A percentile compares a stretch with the other conserved stretches of the same genome.
These are phyloP conservation scores for Abrostola tripartita DNA, from an alignment of 2,888 invertebrate genomes.

Conservation along the genomic window DNA sequence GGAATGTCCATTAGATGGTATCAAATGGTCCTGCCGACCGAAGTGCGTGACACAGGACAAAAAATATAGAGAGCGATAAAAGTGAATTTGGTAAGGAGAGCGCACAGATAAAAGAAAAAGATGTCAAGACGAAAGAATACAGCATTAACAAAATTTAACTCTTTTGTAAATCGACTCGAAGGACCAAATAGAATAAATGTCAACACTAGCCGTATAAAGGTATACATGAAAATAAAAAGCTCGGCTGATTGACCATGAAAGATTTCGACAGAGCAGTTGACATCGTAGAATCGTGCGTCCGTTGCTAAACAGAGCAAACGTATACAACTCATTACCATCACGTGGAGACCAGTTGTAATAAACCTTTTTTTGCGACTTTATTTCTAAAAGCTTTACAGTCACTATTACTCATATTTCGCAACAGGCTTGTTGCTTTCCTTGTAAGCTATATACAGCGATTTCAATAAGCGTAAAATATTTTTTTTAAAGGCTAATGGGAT, in stretches of 20 bases:
- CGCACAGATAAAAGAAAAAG: conserved; percentile 4
- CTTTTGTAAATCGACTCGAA: background rate
- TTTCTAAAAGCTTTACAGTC: too few species aligned
- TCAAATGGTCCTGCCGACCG: conserved; percentile 53
- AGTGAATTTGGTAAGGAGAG: conserved; percentile 16
- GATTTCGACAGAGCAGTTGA: conserved; percentile 47
- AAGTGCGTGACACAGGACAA: conserved; percentile 55
- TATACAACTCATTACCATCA: conserved; percentile 42
- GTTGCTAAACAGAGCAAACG: conserved; percentile 40
- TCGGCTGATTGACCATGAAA: conserved; percentile 4
- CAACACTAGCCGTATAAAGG: background rate
- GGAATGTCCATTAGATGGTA: conserved; percentile 73
- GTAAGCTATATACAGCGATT: too few species aligned
- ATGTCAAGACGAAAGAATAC: background rate
- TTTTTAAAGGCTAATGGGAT: too few species aligned
- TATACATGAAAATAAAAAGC: background rate
- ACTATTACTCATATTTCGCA: too few species aligned
- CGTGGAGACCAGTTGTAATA: conserved; percentile 23
- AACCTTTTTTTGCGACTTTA: conserved; percentile 6
- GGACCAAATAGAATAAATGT: background rate
- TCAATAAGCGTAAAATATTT: too few species aligned
- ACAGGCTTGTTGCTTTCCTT: too few species aligned
- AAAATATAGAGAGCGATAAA: conserved; percentile 46
- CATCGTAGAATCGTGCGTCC: conserved; percentile 38
- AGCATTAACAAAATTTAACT: background rate